These are phyloP conservation scores for Sycobia sp. DNA, from an alignment of 1,140 invertebrate genomes.

Conservation along the genomic window DNA sequence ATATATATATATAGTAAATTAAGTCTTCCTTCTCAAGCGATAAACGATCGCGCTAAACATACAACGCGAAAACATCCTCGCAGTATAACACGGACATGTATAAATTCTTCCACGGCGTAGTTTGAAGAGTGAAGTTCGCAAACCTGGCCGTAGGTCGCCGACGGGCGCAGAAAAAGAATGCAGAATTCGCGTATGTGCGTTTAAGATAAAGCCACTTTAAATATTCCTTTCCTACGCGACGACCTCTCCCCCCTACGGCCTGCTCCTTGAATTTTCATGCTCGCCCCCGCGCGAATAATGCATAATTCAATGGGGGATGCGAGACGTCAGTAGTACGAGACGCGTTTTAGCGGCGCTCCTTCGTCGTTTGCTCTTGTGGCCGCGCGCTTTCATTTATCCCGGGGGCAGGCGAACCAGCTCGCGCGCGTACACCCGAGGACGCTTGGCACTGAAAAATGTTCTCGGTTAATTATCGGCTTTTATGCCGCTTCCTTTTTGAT, in stretches of 20 bases:
- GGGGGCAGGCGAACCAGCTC: neutral
- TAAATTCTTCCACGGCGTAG: too few relatives aligned
- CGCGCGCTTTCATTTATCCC: slow-evolving; percentile 22
- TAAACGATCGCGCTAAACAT: too few relatives aligned
- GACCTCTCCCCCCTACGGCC: neutral
- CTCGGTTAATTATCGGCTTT: neutral
- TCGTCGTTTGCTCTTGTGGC: slow-evolving; percentile 4
- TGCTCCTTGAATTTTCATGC: slow-evolving; percentile 18
- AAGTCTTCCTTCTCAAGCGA: too few relatives aligned
- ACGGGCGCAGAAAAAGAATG: too few relatives aligned
- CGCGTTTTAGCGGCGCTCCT: slow-evolving; percentile 21
- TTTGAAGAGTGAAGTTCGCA: too few relatives aligned
- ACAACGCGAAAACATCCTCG: too few relatives aligned
- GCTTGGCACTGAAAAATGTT: neutral
- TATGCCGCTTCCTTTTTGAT: neutral
- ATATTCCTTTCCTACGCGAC: slow-evolving; percentile 17
- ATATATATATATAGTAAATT: too few relatives aligned
- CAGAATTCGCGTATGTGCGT: slow-evolving; percentile 16
- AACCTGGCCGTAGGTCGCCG: too few relatives aligned
- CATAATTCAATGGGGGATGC: slow-evolving; percentile 32
- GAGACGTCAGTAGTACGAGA: slow-evolving; percentile 17
- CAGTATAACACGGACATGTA: too few relatives aligned
- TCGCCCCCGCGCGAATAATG: slow-evolving; percentile 8
- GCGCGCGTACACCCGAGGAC: too few relatives aligned
- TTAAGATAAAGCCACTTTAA: slow-evolving; percentile 32